phyloP scores from a whole-genome alignment of 2,888 invertebrate species.

The Criorhina ranunculi region DNA sequence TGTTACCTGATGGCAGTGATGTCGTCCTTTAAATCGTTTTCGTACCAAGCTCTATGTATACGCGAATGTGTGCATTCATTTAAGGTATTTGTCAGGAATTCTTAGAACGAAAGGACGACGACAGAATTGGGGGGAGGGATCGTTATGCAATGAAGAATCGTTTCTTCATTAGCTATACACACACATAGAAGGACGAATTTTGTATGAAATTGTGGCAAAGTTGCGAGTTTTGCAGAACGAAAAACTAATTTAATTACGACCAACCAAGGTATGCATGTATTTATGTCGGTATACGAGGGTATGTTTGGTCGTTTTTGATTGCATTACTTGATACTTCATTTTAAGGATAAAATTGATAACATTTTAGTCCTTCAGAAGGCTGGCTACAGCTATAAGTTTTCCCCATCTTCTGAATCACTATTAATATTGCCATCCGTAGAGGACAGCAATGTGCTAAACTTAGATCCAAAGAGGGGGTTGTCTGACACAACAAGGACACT shows the following conservation, averaged over 20 bases:
- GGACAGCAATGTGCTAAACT: not conserved
- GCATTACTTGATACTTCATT: slow-evolving; percentile 29
- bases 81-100: slow-evolving; percentile 32
- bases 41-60: not conserved
- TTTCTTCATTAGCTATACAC: slow-evolving; percentile 57
- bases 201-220: slow-evolving; percentile 27
- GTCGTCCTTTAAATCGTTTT: slow-evolving; percentile 5
- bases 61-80: slow-evolving; percentile 1
- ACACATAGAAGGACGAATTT: slow-evolving; percentile 21
- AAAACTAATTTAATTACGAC: slow-evolving; percentile 61
- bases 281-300: not conserved
- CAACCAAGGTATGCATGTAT: slow-evolving; percentile 3
- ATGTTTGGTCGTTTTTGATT: slow-evolving; percentile 24
- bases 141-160: slow-evolving; percentile 55
- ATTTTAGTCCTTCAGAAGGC: slow-evolving; percentile 8
- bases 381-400: not conserved
- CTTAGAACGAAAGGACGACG: slow-evolving; percentile 4
- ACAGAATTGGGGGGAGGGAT: not conserved
- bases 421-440: not conserved
- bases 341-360: slow-evolving; percentile 37
- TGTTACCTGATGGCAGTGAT: slow-evolving; percentile 25
- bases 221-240: slow-evolving; percentile 44
- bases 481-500: slow-evolving; percentile 8
- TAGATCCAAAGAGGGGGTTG: not conserved
- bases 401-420: not conserved